Base-by-base conservation (phyloP, 2,888 invertebrate genomes). In the Drosophila bunnanda region DNA sequence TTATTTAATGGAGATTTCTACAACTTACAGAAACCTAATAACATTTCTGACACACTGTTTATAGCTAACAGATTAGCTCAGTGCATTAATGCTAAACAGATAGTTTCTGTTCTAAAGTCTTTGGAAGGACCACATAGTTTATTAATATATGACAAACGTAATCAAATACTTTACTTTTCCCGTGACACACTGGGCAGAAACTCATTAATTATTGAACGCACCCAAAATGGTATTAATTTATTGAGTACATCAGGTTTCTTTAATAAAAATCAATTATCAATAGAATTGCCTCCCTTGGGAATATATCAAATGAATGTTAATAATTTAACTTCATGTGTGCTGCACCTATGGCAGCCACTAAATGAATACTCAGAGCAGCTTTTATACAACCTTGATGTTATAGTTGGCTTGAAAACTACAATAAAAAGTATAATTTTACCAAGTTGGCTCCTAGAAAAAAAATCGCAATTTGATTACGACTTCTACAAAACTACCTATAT, bases 1-100 rank as follows among this genome's bases (percentile, higher is more conserved):
- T 91, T 98, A 25, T 98, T 96, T 93, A 98, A 98, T 93, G 98
- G 98, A 32, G 98, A 99, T 92, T 94, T 97, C 77, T 98, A 96
- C 93, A 61, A 67, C 28, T 28, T 52, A 2, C 8, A 56, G 10
- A 90, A 93, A 34, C 91, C 93, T 89, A 77, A 90, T 20, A 76
- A 56, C 39, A 71, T 79, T 28, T 69, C 87, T 1, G 85, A 85
- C 53, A 87, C 78, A 17, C 44, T 57, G 2, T 85, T 82, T 85
- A 46, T 85, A 13, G 66, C 78, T 28, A 12, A 55, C 0, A 34
- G 62, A 54, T 64, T 94, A 5, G 64, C 76, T 1, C 30, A 69
- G 36, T 88, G 91, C 52, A 22, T 87, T 68, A 69, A 72, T 32
- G 89, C 91, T 10, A 62, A 79, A 41, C 79, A 90, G 43, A 68